Percentiles rank a stretch among this genome's conserved stretches.
These are phyloP conservation scores for Lepidotrigona ventralis DNA, from an alignment of 1,140 invertebrate genomes.

Conservation along the genomic window DNA sequence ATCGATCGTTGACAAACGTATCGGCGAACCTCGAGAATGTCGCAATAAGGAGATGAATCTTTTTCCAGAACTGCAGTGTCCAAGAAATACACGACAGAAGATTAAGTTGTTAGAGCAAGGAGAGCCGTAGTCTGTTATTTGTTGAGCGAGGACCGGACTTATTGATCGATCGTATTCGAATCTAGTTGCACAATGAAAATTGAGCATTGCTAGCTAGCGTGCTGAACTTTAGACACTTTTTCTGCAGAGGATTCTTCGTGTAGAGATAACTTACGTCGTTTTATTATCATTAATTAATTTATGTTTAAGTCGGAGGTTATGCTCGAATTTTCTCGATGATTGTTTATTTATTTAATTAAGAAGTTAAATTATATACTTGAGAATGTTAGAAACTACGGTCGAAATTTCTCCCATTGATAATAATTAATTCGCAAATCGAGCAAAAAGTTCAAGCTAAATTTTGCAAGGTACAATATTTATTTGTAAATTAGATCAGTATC, in stretches of 20 bases:
- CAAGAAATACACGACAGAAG: neutral
- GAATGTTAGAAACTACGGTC: too few species aligned
- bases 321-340: neutral
- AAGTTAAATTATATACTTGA: too few species aligned
- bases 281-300: too few species aligned
- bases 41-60: neutral
- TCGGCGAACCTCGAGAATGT: conserved; percentile 1
- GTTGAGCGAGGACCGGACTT: neutral
- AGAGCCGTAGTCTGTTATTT: too few species aligned
- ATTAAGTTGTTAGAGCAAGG: neutral
- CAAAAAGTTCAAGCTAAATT: too few species aligned
- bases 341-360: neutral
- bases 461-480: too few species aligned
- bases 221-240: neutral
- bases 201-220: neutral
- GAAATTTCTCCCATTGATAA: too few species aligned
- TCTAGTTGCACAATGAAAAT: neutral
- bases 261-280: neutral
- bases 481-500: too few species aligned
- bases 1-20: neutral
- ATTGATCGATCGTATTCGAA: conserved; percentile 6
- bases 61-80: neutral
- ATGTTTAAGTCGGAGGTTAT: neutral
- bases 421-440: too few species aligned
- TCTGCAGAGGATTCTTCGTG: neutral